Conservation (phyloP, 2,797 vertebrate species). For the Allobates femoralis region DNA sequence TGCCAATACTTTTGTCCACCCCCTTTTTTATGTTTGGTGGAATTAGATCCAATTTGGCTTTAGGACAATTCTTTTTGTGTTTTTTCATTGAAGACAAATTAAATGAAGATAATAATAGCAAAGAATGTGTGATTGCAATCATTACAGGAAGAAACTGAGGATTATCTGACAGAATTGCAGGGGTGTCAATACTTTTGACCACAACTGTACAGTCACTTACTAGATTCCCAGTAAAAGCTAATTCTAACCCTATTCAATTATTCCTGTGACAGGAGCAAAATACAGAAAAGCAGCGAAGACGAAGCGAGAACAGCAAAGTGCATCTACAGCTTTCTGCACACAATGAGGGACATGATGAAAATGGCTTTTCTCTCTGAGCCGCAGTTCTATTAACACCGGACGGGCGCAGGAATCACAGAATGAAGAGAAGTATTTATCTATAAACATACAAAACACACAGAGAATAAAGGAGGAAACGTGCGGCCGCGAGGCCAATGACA, state of each 20-base stretch:
- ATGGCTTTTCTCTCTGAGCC: not conserved
- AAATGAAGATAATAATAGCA: too few species aligned
- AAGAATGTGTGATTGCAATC: too few species aligned
- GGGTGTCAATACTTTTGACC: too few species aligned
- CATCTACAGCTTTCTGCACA: not conserved
- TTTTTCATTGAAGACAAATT: too few species aligned
- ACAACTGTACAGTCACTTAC: not conserved
- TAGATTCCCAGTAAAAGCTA: not conserved
- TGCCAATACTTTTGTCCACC: too few species aligned
- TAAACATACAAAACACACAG: not conserved
- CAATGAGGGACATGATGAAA: not conserved
- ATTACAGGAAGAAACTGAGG: too few species aligned
- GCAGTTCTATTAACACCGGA: not conserved
- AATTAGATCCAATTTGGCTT: too few species aligned
- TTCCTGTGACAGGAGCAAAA: not conserved
- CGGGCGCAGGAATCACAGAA: not conserved
- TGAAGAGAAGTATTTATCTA: not conserved
- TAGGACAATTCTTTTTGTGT: too few species aligned
- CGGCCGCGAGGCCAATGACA: not conserved
- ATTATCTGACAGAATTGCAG: too few species aligned
- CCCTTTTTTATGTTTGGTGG: too few species aligned
- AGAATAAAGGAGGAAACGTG: not conserved
- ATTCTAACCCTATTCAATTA: conserved; percentile 7
- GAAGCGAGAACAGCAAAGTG: not conserved
- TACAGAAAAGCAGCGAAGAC: not conserved